Evolutionary conservation across 2,113 vertebrate species (phyloP).

Genomic region (Rousettus leschenaultii): DNA sequence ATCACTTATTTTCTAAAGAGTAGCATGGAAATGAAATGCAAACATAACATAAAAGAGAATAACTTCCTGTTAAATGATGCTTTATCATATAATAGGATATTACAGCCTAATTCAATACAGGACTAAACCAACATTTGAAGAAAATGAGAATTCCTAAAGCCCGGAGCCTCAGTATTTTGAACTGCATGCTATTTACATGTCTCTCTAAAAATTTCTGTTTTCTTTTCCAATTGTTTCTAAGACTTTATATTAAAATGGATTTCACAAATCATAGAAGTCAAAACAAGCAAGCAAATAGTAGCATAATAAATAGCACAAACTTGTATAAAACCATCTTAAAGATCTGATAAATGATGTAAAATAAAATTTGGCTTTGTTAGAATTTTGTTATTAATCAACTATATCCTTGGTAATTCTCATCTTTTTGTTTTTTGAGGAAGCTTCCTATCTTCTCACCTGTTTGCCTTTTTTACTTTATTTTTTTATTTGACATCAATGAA

Average conservation of each 20-base stretch:
- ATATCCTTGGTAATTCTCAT: not conserved
- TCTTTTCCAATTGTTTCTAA: not conserved
- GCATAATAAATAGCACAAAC: not conserved
- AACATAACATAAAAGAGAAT: slow-evolving; percentile 42
- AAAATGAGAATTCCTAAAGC: slow-evolving; percentile 32
- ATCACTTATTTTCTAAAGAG: slow-evolving; percentile 59
- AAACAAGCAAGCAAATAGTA: not conserved
- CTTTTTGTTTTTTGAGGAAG: not conserved
- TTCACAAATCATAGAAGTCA: not conserved
- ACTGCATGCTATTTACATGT: not conserved
- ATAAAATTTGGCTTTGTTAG: not conserved
- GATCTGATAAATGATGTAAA: not conserved
- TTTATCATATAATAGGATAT: slow-evolving; percentile 55
- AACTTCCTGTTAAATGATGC: slow-evolving; percentile 45
- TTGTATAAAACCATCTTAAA: not conserved
- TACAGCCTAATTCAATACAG: not conserved
- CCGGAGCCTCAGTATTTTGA: not conserved
- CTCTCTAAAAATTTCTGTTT: not conserved
- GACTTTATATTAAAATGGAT: not conserved
- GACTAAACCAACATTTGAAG: slow-evolving; percentile 36
- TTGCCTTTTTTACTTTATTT: not conserved
- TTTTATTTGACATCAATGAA: not conserved
- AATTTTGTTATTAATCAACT: not conserved
- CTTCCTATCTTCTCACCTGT: not conserved
- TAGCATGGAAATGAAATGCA: slow-evolving; percentile 58